phyloP scores from a whole-genome alignment of 2,797 vertebrate species.

The Rhabdomys pumilio region DNA sequence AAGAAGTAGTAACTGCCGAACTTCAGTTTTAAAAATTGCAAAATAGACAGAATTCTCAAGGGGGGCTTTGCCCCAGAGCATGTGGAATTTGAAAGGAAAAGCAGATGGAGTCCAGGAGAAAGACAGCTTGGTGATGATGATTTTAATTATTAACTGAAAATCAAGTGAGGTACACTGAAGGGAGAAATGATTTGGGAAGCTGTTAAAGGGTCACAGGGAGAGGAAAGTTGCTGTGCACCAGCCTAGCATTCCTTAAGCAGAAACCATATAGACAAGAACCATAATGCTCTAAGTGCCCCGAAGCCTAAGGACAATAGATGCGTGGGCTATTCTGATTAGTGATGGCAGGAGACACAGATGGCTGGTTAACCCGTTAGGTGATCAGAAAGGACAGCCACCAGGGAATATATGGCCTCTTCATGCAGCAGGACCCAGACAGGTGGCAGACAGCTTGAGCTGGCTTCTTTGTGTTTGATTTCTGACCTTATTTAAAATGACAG shows the following conservation, averaged over 20 bases:
- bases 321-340: slow-evolving; percentile 14
- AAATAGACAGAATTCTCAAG: slow-evolving; percentile 71
- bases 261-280: slow-evolving; percentile 24
- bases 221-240: slow-evolving; percentile 56
- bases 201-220: slow-evolving; percentile 34
- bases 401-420: slow-evolving; percentile 64
- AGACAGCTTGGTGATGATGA: slow-evolving; percentile 74
- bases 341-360: slow-evolving; percentile 75
- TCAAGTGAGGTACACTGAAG: slow-evolving; percentile 43
- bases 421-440: slow-evolving; percentile 64
- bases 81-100: slow-evolving; percentile 80
- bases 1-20: slow-evolving; percentile 57
- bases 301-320: slow-evolving; percentile 73
- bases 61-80: slow-evolving; percentile 60
- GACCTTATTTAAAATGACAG: slow-evolving; percentile 71
- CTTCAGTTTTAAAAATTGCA: slow-evolving; percentile 52
- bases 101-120: slow-evolving; percentile 70
- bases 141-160: slow-evolving; percentile 79
- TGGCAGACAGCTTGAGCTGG: slow-evolving; percentile 66
- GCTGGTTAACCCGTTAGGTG: slow-evolving; percentile 66
- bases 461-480: slow-evolving; percentile 73
- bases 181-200: slow-evolving; percentile 26
- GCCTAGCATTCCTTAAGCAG: slow-evolving; percentile 42
- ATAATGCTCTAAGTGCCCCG: neutral
- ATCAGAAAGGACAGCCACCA: slow-evolving; percentile 45